Conservation (phyloP, 53 echinoderm and acorn worm species). For the Patiria pectinifera region DNA sequence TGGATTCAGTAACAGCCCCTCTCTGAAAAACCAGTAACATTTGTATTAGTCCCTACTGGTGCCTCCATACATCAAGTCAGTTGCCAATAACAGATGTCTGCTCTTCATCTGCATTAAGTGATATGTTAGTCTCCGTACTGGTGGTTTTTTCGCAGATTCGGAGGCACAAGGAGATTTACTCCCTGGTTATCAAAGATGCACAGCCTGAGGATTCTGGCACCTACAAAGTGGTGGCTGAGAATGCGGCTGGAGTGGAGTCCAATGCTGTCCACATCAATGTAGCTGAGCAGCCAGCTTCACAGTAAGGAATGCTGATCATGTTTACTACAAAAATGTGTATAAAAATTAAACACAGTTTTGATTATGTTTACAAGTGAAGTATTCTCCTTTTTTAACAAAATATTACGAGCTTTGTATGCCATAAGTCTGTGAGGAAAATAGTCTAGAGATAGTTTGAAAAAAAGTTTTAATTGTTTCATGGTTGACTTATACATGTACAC, state of each 20-base stretch:
- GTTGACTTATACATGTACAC: too few relatives aligned
- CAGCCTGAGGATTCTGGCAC: constrained; percentile 79
- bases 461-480: too few relatives aligned
- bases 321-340: background rate
- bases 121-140: background rate
- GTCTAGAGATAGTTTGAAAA: too few relatives aligned
- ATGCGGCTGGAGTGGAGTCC: constrained; percentile 82
- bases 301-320: constrained; percentile 28
- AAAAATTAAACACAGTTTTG: background rate
- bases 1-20: background rate
- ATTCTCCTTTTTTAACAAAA: too few relatives aligned
- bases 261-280: constrained; percentile 78
- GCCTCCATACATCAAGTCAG: background rate
- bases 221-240: constrained; percentile 86
- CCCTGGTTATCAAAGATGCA: constrained; percentile 83
- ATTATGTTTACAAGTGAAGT: too few relatives aligned
- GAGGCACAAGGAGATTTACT: constrained; percentile 72
- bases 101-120: too few relatives aligned
- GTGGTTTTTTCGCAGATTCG: constrained; percentile 23
- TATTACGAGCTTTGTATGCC: too few relatives aligned
- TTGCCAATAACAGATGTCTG: background rate
- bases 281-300: constrained; percentile 53
- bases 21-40: background rate
- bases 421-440: too few relatives aligned
- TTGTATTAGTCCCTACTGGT: background rate